Percentiles rank a stretch among this genome's conserved stretches.
These are phyloP conservation scores for Lophochroa leadbeateri DNA, from an alignment of 2,113 vertebrate species.

Conservation along the genomic window DNA sequence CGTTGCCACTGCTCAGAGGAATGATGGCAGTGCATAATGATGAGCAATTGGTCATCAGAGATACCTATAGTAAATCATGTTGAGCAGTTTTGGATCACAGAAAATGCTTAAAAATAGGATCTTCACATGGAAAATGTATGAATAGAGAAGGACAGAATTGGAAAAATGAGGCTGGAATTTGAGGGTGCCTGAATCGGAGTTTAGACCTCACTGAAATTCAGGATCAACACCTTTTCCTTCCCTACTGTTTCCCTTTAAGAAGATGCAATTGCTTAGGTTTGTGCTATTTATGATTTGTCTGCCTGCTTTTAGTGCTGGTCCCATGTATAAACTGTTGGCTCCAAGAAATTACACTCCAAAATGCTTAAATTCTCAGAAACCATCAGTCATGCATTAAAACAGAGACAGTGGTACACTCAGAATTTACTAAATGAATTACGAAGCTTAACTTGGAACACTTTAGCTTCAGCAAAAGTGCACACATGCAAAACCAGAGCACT, in stretches of 20 bases:
- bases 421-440: neutral
- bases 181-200: neutral
- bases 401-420: neutral
- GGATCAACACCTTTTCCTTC: neutral
- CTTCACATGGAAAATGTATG: neutral
- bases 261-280: neutral
- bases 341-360: neutral
- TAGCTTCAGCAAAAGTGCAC: neutral
- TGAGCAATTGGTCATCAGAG: neutral
- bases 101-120: neutral
- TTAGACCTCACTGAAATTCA: neutral
- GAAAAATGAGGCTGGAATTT: neutral
- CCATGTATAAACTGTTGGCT: neutral
- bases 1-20: neutral
- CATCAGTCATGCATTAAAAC: neutral
- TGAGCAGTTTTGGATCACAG: neutral
- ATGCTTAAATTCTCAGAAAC: neutral
- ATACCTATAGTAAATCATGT: neutral
- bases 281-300: neutral
- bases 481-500: accelerated
- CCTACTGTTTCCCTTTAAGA: neutral
- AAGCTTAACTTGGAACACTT: neutral
- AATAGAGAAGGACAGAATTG: accelerated
- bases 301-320: neutral
- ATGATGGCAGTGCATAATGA: neutral